Base-by-base conservation (phyloP, 2,797 vertebrate genomes). In the Xerus rutilus region DNA sequence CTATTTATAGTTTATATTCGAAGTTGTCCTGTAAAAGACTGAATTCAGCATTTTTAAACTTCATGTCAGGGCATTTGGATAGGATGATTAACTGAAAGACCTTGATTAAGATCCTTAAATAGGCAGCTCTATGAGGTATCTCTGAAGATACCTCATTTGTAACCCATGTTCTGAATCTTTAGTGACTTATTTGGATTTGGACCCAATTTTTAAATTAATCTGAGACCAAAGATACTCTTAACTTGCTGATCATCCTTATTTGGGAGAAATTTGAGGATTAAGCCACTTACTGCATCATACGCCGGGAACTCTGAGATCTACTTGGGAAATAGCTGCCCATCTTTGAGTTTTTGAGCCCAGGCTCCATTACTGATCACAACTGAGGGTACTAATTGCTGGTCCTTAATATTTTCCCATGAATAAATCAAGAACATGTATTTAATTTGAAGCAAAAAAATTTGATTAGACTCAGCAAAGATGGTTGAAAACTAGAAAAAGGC, bases 391-490 rank as follows among this genome's bases (percentile, higher is more conserved):
- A n/a, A 72, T 93, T 82, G 14, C 54, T 78, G 79, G 57, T 94
- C 86, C 39, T 45, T 14, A 54, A 59, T 90, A 82, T 83, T 64
- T 70, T 88, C 67, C 30, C 35, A 81, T 70, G 54, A 67, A 35
- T 84, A 88, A 94, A 89, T 89, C 30, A 54, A 77, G 70, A 52
- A 91, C 84, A 72, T 78, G 65, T 43, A 62, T 21, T 70, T 81
- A 65, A 93, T 91, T 91, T 82, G 49, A 93, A 93, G 69, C 32
- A 39, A 93, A 85, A 67, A 81, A 67, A 39, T 47, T 84, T 39
- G 54, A 87, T 79, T 79, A 78, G 47, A 73, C 59, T 30, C 32
- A 79, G 86, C 89, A 86, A 45, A 70, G 39, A 43, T 77, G 52
- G 72, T 49, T 32, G 54, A 94, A 77, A 81, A 54, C 67, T 87